Percentiles rank a stretch among this genome's conserved stretches.
Conservation (phyloP, 2,797 vertebrate genomes). For the Gouania willdenowi region DNA sequence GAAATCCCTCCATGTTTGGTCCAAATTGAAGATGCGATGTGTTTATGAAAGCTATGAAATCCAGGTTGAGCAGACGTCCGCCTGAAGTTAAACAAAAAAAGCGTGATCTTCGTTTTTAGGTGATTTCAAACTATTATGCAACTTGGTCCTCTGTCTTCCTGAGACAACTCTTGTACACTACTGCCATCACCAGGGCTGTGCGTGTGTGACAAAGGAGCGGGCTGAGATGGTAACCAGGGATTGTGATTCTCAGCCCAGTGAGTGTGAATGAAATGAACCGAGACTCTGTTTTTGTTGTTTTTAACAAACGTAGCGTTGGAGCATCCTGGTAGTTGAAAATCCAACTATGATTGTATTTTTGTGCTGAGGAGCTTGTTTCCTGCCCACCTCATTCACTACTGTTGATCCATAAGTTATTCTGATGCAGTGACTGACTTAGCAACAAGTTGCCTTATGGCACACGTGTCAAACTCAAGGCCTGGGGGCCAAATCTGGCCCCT, state of each 20-base stretch:
- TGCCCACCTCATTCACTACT: slow-evolving; percentile 43
- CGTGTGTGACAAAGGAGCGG: slow-evolving; percentile 46
- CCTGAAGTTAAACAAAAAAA: slow-evolving; percentile 1
- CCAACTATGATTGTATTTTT: slow-evolving; percentile 67
- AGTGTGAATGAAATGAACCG: slow-evolving; percentile 11
- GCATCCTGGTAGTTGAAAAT: slow-evolving; percentile 17
- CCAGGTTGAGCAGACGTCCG: not conserved
- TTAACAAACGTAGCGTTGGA: slow-evolving; percentile 31
- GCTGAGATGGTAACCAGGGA: slow-evolving; percentile 23
- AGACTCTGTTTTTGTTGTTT: slow-evolving; percentile 23
- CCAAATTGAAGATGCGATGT: slow-evolving; percentile 2
- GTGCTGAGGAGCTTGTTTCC: slow-evolving; percentile 45
- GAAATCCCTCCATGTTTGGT: slow-evolving; percentile 1
- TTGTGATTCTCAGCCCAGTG: too few species aligned
- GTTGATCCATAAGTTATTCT: slow-evolving; percentile 25
- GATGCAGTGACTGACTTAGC: slow-evolving; percentile 1
- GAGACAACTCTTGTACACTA: slow-evolving; percentile 35
- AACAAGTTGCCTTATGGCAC: slow-evolving; percentile 44
- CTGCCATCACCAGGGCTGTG: slow-evolving; percentile 28
- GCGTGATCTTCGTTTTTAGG: slow-evolving; percentile 11
- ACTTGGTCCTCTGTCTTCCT: slow-evolving; percentile 37
- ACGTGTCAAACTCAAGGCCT: too few species aligned
- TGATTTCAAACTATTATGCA: slow-evolving; percentile 41
- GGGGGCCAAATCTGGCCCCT: too few species aligned
- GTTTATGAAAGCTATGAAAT: slow-evolving; percentile 3